Conservation (phyloP, 2,888 invertebrate genomes). For the Dione vanillae region DNA sequence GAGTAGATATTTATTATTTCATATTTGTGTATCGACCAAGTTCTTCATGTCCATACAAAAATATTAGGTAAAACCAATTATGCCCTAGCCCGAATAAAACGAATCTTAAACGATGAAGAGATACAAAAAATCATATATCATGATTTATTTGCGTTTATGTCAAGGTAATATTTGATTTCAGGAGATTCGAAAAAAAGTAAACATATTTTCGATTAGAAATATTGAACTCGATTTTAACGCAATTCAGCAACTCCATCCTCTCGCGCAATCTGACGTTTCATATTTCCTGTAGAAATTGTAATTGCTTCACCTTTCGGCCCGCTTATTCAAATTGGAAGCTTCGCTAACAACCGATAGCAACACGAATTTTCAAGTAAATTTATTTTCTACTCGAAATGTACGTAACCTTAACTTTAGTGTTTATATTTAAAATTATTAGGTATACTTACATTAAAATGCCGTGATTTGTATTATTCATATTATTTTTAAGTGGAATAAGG, state of each 20-base stretch:
- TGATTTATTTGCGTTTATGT: background rate
- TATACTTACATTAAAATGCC: background rate
- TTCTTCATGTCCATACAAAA: no score
- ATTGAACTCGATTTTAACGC: slow-evolving; percentile 36
- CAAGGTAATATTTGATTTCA: background rate
- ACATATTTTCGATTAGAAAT: slow-evolving; percentile 23
- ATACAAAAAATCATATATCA: background rate
- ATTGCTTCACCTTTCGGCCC: slow-evolving; percentile 55
- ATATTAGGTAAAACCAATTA: no score
- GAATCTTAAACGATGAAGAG: background rate
- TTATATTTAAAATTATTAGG: background rate
- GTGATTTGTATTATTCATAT: slow-evolving; percentile 21
- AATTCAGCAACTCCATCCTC: slow-evolving; percentile 44
- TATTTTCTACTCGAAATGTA: background rate
- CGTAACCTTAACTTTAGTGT: background rate
- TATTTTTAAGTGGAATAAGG: slow-evolving; percentile 18
- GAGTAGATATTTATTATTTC: no score
- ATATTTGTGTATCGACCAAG: no score
- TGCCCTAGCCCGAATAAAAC: no score
- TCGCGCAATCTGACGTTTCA: slow-evolving; percentile 51
- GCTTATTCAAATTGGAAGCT: slow-evolving; percentile 48
- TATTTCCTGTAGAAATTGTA: slow-evolving; percentile 57
- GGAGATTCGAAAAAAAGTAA: slow-evolving; percentile 6
- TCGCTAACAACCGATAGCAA: slow-evolving; percentile 24
- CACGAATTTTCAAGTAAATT: slow-evolving; percentile 20